These are phyloP conservation scores for Bellardia bayeri DNA, from an alignment of 2,888 invertebrate genomes.

Conservation along the genomic window DNA sequence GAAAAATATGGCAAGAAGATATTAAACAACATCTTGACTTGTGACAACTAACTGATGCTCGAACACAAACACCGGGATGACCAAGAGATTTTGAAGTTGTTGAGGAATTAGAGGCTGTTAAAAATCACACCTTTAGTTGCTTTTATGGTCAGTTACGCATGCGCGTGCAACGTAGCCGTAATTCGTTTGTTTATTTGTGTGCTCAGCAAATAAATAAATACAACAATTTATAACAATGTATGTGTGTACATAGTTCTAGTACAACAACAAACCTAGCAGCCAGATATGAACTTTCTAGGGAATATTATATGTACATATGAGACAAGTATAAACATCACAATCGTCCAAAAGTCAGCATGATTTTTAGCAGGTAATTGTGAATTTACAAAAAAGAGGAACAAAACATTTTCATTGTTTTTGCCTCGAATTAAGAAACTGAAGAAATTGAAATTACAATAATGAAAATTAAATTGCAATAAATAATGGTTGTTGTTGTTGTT, in stretches of 20 bases:
- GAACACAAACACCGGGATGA: conserved; percentile 57
- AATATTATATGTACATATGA: conserved; percentile 7
- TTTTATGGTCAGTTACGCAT: conserved; percentile 65
- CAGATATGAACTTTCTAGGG: conserved; percentile 11
- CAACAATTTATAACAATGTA: conserved; percentile 21
- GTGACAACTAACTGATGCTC: conserved; percentile 71
- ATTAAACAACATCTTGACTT: conserved; percentile 71
- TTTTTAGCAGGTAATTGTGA: conserved; percentile 76
- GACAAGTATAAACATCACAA: conserved; percentile 62
- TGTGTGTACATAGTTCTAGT: too few relatives aligned
- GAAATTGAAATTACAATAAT: conserved; percentile 14
- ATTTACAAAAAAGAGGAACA: conserved; percentile 52
- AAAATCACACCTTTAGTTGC: conserved; percentile 68
- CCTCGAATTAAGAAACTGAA: neutral
- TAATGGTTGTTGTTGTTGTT: neutral
- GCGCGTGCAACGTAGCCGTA: conserved; percentile 34
- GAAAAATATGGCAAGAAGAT: conserved; percentile 13
- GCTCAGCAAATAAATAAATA: conserved; percentile 43
- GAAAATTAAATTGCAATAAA: conserved; percentile 63
- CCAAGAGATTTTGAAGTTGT: conserved; percentile 29
- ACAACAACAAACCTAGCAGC: neutral
- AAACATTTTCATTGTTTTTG: conserved; percentile 8
- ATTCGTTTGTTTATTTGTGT: conserved; percentile 28
- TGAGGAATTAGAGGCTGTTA: conserved; percentile 54
- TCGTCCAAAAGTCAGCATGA: conserved; percentile 74